Base-by-base conservation (phyloP, 2,113 vertebrate genomes). In the Pitta sordida region DNA sequence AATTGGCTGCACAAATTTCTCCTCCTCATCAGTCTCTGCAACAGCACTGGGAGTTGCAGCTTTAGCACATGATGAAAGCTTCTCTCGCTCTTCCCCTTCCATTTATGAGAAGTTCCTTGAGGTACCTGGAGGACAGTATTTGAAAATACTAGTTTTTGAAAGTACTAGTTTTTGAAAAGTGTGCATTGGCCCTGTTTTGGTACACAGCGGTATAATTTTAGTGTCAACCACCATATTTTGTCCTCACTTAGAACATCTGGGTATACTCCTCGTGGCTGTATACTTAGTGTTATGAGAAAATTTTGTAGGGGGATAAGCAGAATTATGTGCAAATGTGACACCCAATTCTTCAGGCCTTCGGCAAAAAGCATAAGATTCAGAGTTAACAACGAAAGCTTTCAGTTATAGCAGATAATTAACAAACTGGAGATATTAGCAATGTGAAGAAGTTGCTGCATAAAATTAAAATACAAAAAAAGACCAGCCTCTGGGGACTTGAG, bases 401-500 rank as follows among this genome's bases (percentile, higher is more conserved):
- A 67, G 39, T 89, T 93, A 85, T 44, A 55, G 78, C 55, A 83
- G 82, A 65, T 91, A 94, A 91, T 94, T 95, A 94, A 92, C 51
- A 90, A 90, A 94, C 46, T 74, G 43, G 27, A 88, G 71, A 85
- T 0, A 0, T 86, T 83, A 90, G 27, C 52, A 90, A 76, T 51
- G 11, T 23, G 32, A 94, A 87, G 74, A 94, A 83, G 60, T 52
- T 67, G 27, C 16, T 63, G 55, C 63, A 86, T 91, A 94, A 90
- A 86, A 89, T 77, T 69, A 70, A 60, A 34, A 46, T 43, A 60
- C 51, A 75, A 73, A 58, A 20, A 52, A 52, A 41, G 26, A 27
- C 14, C 27, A 85, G 43, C 30, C 48, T 92, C 68, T 67, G 17
- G 70, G 65, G 51, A 48, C 32, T 20, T 53, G 6, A 85, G 36